Base-by-base conservation (phyloP, 1,140 invertebrate species). In the Cataglyphis hispanica region DNA sequence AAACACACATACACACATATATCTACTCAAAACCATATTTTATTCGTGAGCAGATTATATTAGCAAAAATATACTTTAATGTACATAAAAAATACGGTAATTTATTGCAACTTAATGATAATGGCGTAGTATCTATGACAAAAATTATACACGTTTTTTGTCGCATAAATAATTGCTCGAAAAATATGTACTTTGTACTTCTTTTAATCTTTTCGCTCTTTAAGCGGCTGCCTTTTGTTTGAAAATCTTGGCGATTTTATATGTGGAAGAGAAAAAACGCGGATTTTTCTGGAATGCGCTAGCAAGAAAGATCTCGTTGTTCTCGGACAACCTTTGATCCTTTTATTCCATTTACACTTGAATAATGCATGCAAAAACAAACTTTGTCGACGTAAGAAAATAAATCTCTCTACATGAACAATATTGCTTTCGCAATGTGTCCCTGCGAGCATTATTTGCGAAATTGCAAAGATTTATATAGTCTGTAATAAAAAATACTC, bases 341-440 rank as follows among this genome's bases (percentile, higher is more conserved):
- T 72, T 83, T 72, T 83, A 61, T 83, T 60, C 67, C n/a, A 43
- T 83, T 27, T 72, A 56, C 53, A 72, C 37, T 8, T 83, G 78
- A 83, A 83, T 83, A 83, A 83, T 61, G 43, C 78, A 83, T 72
- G 78, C 53, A 50, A 60, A 56, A 27, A 34, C 77, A 56, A 80
- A 70, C 34, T 80, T 40, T 11, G 40, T 56, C 50, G 67, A 46
- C 37, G 27, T 74, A 83, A 83, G n/a, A 19, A 83, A 83, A 72
- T 60, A 60, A 58, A 72, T 83, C 40, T 6, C 5, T 27, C 53
- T n/a, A 27, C 46, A 56, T 27, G 43, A 83, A 72, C 50, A 70
- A 58, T 43, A 72, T 69, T 69, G 25, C 67, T 19, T 27, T 58
- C 22, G 64, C 43, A 58, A 83, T 22, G 31, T 37, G 16, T 50